Conservation (phyloP, 2,113 vertebrate species). For the Pantherophis guttatus region DNA sequence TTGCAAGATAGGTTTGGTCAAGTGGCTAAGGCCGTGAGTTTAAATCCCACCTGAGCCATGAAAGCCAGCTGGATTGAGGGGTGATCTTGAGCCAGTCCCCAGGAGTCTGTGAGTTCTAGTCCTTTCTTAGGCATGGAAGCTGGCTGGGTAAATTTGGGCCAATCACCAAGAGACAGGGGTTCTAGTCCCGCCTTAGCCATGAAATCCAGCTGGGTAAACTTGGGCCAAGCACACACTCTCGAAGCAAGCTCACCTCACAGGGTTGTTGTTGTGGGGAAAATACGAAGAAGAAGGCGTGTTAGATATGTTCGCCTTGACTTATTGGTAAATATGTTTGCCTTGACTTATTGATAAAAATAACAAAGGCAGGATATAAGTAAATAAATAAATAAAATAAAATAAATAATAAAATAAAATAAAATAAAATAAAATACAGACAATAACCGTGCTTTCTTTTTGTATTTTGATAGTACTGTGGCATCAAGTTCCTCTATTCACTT, state of each 20-base stretch:
- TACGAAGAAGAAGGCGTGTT: neutral
- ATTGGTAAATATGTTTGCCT: neutral
- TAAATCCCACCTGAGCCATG: neutral
- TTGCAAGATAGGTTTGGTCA: neutral
- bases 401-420: no score
- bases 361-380: neutral
- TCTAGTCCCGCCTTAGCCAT: neutral
- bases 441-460: neutral
- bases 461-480: neutral
- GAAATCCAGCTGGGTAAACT: neutral
- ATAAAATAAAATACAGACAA: neutral
- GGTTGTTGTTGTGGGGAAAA: neutral
- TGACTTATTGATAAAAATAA: neutral
- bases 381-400: neutral
- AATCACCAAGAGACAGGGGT: neutral
- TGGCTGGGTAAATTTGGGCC: neutral
- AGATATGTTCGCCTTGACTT: neutral
- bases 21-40: neutral
- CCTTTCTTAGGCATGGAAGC: neutral
- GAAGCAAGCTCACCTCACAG: neutral
- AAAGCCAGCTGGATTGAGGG: neutral
- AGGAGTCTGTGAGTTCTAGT: neutral
- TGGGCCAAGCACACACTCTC: neutral
- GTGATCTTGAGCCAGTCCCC: neutral
- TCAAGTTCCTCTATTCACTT: neutral